Percentiles rank a stretch among this genome's conserved stretches.
These are phyloP conservation scores for Melanotaenia duboulayi DNA, from an alignment of 2,113 vertebrate species.

Conservation along the genomic window DNA sequence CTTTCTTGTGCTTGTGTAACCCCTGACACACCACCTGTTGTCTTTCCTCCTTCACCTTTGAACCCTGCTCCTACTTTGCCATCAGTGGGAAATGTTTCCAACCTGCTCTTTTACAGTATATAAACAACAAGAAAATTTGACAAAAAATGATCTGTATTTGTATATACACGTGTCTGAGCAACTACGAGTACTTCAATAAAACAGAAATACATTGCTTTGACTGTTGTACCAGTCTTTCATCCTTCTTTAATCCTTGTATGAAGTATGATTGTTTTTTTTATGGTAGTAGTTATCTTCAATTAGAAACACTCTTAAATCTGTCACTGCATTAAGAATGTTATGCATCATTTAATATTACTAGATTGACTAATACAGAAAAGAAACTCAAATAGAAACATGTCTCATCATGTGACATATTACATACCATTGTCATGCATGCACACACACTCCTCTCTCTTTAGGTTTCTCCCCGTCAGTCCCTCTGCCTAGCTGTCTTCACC, in stretches of 20 bases:
- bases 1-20: slow-evolving; percentile 68
- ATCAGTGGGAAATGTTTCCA: slow-evolving; percentile 90
- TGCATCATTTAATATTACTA: slow-evolving; percentile 8
- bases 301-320: slow-evolving; percentile 10
- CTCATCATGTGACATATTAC: slow-evolving; percentile 37
- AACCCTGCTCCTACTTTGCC: slow-evolving; percentile 82
- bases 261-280: background rate
- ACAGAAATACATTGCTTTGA: slow-evolving; percentile 77
- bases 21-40: slow-evolving; percentile 72
- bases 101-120: slow-evolving; percentile 94
- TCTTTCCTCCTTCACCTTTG: slow-evolving; percentile 84
- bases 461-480: background rate
- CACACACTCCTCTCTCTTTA: background rate
- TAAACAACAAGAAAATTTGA: slow-evolving; percentile 81
- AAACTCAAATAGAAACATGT: slow-evolving; percentile 12
- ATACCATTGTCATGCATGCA: background rate
- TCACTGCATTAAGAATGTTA: slow-evolving; percentile 11
- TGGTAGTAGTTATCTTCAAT: background rate
- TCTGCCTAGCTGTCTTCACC: background rate
- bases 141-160: slow-evolving; percentile 96
- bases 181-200: slow-evolving; percentile 96
- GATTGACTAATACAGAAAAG: slow-evolving; percentile 21
- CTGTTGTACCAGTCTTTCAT: slow-evolving; percentile 30
- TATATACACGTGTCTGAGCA: slow-evolving; percentile 99
- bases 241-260: slow-evolving; percentile 17